phyloP scores from a whole-genome alignment of 2,888 invertebrate species.

The Macrosiphum euphorbiae region DNA sequence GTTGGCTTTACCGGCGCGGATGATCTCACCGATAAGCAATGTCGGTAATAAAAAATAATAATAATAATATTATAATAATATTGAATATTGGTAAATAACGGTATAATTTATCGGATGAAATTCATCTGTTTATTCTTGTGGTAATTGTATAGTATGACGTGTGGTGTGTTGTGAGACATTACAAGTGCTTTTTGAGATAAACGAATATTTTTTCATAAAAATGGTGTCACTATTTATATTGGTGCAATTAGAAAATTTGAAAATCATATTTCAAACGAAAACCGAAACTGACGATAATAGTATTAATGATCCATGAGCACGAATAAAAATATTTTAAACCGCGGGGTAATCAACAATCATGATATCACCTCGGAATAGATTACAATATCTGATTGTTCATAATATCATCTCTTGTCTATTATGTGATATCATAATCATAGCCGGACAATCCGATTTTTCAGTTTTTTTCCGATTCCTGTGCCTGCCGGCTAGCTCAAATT shows the following conservation, averaged over 20 bases:
- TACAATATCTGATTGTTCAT: background rate
- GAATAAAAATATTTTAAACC: no score
- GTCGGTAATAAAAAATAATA: background rate
- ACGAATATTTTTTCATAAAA: background rate
- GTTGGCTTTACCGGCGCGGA: constrained; percentile 3
- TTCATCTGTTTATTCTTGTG: background rate
- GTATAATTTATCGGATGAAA: background rate
- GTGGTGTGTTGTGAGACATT: background rate
- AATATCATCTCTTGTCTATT: background rate
- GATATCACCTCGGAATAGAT: background rate
- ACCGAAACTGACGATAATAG: no score
- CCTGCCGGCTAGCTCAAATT: no score
- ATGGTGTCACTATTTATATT: background rate
- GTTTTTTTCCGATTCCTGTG: no score
- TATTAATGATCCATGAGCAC: no score
- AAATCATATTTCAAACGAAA: background rate
- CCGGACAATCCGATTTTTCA: no score
- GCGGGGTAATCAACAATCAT: background rate
- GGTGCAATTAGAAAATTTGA: background rate
- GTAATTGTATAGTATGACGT: background rate
- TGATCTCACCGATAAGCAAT: constrained; percentile 29
- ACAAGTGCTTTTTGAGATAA: background rate
- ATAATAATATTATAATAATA: background rate
- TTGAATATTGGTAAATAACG: background rate
- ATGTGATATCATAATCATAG: no score